Percentiles rank a stretch among this genome's conserved stretches.
These are phyloP conservation scores for Harpagoxenus sublaevis DNA, from an alignment of 2,888 invertebrate genomes.

Conservation along the genomic window DNA sequence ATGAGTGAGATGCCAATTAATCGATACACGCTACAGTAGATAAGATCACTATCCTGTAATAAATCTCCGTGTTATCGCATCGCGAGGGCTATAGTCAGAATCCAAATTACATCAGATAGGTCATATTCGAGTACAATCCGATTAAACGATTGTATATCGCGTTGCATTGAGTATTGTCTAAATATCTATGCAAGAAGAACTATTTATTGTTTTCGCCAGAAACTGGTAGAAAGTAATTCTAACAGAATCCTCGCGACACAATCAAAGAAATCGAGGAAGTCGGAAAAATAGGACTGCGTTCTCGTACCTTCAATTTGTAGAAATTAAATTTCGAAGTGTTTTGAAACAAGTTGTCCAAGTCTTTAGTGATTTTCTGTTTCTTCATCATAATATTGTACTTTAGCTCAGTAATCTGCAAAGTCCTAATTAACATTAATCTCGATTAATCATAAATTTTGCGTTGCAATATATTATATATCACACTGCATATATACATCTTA, in stretches of 20 bases:
- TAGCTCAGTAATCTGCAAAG: neutral
- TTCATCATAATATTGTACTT: neutral
- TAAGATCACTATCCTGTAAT: slow-evolving; percentile 4
- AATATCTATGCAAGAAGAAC: neutral
- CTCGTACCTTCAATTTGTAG: neutral
- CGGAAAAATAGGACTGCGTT: neutral
- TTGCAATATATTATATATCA: too few species aligned
- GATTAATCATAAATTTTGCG: neutral
- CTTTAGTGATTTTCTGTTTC: neutral
- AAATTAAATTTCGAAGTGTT: slow-evolving; percentile 21
- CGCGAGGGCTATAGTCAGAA: neutral
- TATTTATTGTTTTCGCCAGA: neutral
- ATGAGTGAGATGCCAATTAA: slow-evolving; percentile 13
- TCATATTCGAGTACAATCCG: slow-evolving; percentile 22
- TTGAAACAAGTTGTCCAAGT: slow-evolving; percentile 14
- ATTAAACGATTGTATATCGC: slow-evolving; percentile 7
- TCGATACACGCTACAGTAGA: neutral
- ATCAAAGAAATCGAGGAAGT: neutral
- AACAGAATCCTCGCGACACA: neutral
- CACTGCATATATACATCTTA: neutral
- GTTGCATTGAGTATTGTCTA: neutral
- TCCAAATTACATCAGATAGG: slow-evolving; percentile 15
- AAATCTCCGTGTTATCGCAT: slow-evolving; percentile 26
- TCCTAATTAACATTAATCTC: neutral
- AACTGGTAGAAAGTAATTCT: neutral